A percentile compares a stretch with the other conserved stretches of the same genome.
Evolutionary conservation across 2,888 invertebrate species (phyloP).

Genomic region (Trichopria drosophilae): DNA sequence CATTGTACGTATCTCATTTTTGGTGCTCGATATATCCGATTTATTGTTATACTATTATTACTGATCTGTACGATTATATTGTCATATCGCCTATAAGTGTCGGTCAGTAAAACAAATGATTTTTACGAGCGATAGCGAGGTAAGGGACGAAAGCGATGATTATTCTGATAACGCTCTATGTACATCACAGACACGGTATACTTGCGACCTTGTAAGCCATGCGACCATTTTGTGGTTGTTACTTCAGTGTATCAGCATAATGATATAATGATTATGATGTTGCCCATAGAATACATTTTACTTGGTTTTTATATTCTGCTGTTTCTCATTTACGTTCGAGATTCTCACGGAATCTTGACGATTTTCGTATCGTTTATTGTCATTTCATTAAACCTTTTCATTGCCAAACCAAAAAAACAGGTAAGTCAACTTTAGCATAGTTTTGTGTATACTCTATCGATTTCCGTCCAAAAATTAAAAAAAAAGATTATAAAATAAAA

Average conservation of each 20-base stretch:
- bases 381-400: too few relatives aligned
- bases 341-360: too few relatives aligned
- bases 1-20: slow-evolving; percentile 47
- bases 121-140: slow-evolving; percentile 46
- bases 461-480: too few relatives aligned
- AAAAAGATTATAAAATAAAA: too few relatives aligned
- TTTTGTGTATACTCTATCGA: too few relatives aligned
- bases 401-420: too few relatives aligned
- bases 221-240: slow-evolving; percentile 50
- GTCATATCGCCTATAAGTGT: slow-evolving; percentile 49
- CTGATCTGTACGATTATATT: slow-evolving; percentile 48
- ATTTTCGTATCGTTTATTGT: too few relatives aligned
- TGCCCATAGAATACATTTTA: slow-evolving; percentile 59
- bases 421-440: too few relatives aligned
- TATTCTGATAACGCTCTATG: slow-evolving; percentile 50
- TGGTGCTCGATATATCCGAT: slow-evolving; percentile 55
- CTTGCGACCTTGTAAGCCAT: slow-evolving; percentile 47
- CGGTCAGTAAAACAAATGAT: slow-evolving; percentile 47
- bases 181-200: slow-evolving; percentile 46
- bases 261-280: slow-evolving; percentile 56
- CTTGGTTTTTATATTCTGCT: slow-evolving; percentile 56
- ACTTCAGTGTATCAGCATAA: slow-evolving; percentile 58
- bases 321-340: slow-evolving; percentile 48
- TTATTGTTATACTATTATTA: slow-evolving; percentile 49
- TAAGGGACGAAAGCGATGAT: slow-evolving; percentile 46